phyloP scores from a whole-genome alignment of 2,113 vertebrate genomes.

The Urocynchramus pylzowi region DNA sequence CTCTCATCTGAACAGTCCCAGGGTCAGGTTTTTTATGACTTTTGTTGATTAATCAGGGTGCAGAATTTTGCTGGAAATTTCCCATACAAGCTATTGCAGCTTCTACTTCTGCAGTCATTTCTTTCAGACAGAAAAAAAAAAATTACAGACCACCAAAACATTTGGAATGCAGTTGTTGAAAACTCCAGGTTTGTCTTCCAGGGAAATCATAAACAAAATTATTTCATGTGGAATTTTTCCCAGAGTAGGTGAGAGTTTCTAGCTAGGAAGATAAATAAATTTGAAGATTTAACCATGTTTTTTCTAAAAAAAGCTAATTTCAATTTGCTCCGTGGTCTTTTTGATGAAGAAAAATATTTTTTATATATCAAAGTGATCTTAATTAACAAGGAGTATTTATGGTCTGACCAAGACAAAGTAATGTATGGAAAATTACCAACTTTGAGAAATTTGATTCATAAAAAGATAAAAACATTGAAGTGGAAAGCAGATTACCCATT shows the following conservation, averaged over 20 bases:
- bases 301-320: not conserved
- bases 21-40: not conserved
- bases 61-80: not conserved
- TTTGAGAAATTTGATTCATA: not conserved
- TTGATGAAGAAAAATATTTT: not conserved
- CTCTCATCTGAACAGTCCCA: not conserved
- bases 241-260: not conserved
- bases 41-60: not conserved
- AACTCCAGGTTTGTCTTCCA: not conserved
- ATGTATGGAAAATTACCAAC: not conserved
- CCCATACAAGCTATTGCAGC: not conserved
- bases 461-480: not conserved
- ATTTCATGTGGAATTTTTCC: not conserved
- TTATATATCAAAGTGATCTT: not conserved
- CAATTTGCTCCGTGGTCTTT: not conserved
- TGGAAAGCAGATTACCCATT: not conserved
- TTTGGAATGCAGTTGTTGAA: not conserved
- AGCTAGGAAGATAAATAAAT: not conserved
- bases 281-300: not conserved
- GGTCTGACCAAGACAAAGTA: not conserved
- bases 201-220: not conserved
- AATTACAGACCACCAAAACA: not conserved
- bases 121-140: not conserved
- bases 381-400: not conserved
- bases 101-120: not conserved